Evolutionary conservation across 2,797 vertebrate genomes (phyloP), one percentile per base, ranked within the genome.

Genomic region (Eutrigla gurnardus): DNA sequence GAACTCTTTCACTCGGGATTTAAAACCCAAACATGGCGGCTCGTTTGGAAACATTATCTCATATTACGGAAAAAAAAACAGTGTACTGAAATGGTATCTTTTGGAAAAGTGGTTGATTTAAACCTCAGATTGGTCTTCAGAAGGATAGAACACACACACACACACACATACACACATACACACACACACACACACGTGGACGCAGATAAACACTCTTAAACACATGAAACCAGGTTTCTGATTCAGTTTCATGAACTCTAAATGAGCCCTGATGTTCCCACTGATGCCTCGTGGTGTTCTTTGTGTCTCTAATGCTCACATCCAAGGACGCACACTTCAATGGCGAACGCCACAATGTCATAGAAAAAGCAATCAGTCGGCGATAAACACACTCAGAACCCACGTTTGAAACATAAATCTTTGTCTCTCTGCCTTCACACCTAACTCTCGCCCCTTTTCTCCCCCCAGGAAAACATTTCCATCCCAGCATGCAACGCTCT

Each of bases 401-500:
- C 45, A 60, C 35, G 40, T 53, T 66, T 6, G 42, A 59, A 58
- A 70, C 35, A 53, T 47, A 0, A 50, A 72, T 70, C 18, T 53
- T 33, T 74, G 14, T 67, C 17, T 65, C 32, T 69, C 11, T 49
- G 10, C 42, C 36, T 60, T 57, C 40, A 33, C 54, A 54, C 59
- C 62, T 89, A 80, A 86, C 76, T 79, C 81, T 87, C 35, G 25
- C 73, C 14, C 62, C 15, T 81, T 86, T 53, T 72, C 71, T 75
- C 35, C 71, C 77, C 64, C 13, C 93, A 99, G 98, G 95, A 99
- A 99, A 94, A 98, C 97, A 0, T 99, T 99, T 90, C 98, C 98
- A 0, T 99, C 98, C 65, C 97, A 99, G 92, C 98, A 99, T 33
- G 97, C 98, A 55, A 99, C 98, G 0, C 95, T 99, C 62, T 98